A percentile compares a stretch with the other conserved stretches of the same genome.
These are phyloP conservation scores for Hermetia illucens DNA, from an alignment of 1,140 invertebrate genomes.

Conservation along the genomic window DNA sequence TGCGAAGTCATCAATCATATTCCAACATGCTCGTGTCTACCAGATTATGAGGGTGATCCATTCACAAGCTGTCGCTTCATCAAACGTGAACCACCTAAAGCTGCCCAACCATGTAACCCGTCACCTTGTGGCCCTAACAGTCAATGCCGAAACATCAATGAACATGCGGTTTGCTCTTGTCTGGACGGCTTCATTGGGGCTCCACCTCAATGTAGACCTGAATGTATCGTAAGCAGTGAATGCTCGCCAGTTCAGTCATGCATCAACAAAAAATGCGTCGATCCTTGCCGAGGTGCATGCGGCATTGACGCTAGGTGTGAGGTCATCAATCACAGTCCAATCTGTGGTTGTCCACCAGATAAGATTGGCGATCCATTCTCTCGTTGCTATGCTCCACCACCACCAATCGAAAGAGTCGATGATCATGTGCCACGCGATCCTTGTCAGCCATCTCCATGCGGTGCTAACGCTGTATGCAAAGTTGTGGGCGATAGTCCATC, in stretches of 20 bases:
- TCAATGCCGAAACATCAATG: conserved; percentile 50
- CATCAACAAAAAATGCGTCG: conserved; percentile 68
- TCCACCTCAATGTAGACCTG: conserved; percentile 63
- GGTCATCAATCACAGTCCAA: conserved; percentile 72
- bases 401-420: conserved; percentile 16
- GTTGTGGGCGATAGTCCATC: conserved; percentile 42
- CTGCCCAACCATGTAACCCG: conserved; percentile 54
- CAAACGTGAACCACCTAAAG: conserved; percentile 29
- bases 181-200: conserved; percentile 57
- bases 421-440: conserved; percentile 33
- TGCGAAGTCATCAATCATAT: conserved; percentile 76
- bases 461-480: conserved; percentile 49
- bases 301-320: conserved; percentile 68
- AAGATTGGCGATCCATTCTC: conserved; percentile 76
- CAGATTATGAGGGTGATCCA: conserved; percentile 64
- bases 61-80: conserved; percentile 51
- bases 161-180: conserved; percentile 67
- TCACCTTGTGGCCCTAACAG: conserved; percentile 56
- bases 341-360: conserved; percentile 61
- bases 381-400: conserved; percentile 48
- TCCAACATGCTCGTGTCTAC: conserved; percentile 61
- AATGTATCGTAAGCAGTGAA: conserved; percentile 71
- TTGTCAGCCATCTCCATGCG: conserved; percentile 53
- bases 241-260: conserved; percentile 66
- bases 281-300: conserved; percentile 71